Evolutionary conservation across 2,888 invertebrate genomes (phyloP).

Genomic region (Cheilosia vulpina): DNA sequence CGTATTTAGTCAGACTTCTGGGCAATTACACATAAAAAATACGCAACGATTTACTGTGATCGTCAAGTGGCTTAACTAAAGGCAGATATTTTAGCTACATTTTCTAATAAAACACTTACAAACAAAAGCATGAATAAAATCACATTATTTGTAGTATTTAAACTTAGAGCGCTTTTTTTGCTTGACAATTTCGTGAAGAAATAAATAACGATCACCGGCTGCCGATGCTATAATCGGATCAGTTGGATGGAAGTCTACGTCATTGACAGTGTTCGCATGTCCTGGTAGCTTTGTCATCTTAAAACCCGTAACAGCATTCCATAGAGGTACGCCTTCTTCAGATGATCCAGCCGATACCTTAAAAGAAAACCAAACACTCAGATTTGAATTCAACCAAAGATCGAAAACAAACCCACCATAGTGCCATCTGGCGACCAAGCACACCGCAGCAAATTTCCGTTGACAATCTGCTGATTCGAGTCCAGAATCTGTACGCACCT

Average conservation of each 20-base stretch:
- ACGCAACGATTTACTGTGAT: too few relatives aligned
- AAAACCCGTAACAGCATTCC: conserved; percentile 96
- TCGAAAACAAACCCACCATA: conserved; percentile 85
- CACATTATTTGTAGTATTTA: too few relatives aligned
- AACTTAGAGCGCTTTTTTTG: conserved; percentile 40
- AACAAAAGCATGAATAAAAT: too few relatives aligned
- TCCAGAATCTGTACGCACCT: conserved; percentile 95
- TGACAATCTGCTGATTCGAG: conserved; percentile 98
- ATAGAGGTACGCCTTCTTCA: conserved; percentile 97
- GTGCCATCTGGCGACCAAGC: conserved; percentile 97
- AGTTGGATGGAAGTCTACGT: conserved; percentile 95
- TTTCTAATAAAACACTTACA: too few relatives aligned
- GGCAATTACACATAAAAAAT: too few relatives aligned
- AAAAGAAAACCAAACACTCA: not conserved
- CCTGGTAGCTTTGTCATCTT: conserved; percentile 98
- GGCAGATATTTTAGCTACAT: too few relatives aligned
- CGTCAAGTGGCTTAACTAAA: too few relatives aligned
- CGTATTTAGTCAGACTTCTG: too few relatives aligned
- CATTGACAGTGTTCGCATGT: conserved; percentile 98
- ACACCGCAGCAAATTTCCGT: conserved; percentile 93
- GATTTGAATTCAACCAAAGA: not conserved
- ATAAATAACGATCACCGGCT: conserved; percentile 97
- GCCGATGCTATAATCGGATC: conserved; percentile 97
- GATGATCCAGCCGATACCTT: conserved; percentile 91
- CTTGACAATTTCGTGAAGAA: conserved; percentile 95